Evolutionary conservation across 2,888 invertebrate genomes (phyloP), one percentile per base, ranked within the genome.

Genomic region (Tetragonisca angustula): DNA sequence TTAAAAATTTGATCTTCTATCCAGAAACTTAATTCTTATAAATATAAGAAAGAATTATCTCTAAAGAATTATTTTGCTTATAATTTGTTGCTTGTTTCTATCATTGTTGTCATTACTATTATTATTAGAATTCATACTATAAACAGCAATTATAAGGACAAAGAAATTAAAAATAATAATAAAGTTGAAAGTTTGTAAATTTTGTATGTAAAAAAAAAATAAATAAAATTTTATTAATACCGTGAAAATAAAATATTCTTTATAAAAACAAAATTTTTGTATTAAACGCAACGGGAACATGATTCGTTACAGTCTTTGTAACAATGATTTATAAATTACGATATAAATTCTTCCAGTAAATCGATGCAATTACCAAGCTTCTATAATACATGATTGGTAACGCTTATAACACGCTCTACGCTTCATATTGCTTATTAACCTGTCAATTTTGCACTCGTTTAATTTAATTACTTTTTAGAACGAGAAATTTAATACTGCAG

Each of bases 381-480:
- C 50, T 69, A 76, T 43, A 43, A 43, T 43, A 43, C 43, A 11
- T 43, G 43, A 76, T 76, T 68, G 59, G 56, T 27, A 56, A 68
- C 56, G 68, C 68, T 68, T 27, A 27, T 49, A 49, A 76, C 24
- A n/a, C 6, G 68, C 59, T 68, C 24, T 49, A 76, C 11, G 49
- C 24, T 61, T 24, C 15, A 43, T 61, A 49, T 43, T 19, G 69
- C 19, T 69, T 68, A 76, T 76, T 76, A 76, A 50, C 17, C 27
- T 61, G 59, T 32, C 69, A 69, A 43, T 61, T 27, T 27, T 49
- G 15, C 59, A 61, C 19, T 36, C 59, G 17, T 49, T 59, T 69
- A 49, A 76, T 69, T 61, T 61, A 76, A 76, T 76, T 59, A 69
- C 21, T 36, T 69, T 69, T 76, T 56, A 59, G 21, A 43, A 59